Base-by-base conservation (phyloP, 2,113 vertebrate species). In the Myrmophylax atrothorax region DNA sequence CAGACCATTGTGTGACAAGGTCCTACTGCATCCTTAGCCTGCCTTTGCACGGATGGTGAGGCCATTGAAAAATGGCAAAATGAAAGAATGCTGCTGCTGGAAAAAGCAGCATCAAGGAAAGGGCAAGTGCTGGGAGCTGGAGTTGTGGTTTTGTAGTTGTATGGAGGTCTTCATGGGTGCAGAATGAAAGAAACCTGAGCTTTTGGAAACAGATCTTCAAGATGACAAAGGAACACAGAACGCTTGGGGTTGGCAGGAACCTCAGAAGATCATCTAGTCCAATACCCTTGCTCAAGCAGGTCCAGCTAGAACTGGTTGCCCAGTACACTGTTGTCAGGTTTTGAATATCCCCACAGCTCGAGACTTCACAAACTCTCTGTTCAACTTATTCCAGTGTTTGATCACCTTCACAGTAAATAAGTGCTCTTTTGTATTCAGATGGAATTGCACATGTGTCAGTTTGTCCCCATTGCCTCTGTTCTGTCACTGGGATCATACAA, bases 371-470 rank as follows among this genome's bases (percentile, higher is more conserved):
- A 31, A 8, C 9, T 23, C 29, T 78, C 35, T 81, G 29, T 37
- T 56, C 40, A 70, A 11, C 25, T 66, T n/a, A 33, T 15, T 56
- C 15, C 26, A 52, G 10, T 44, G 37, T 49, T 44, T 8, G 2
- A 62, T 3, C 14, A 24, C 22, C 18, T 56, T 25, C n/a, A 59
- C 10, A 53, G 28, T 14, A 75, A 38, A 14, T 20, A 64, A 46
- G 16, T 24, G 22, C 1, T 42, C 16, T 25, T 72, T 24, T 38
- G 18, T 38, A 35, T 35, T 90, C 46, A 42, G 25, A 14, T 18
- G 13, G 16, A 87, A 23, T 46, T 68, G 42, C 47, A 72, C 0
- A 1, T 0, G 0, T 37, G 12, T 14, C 40, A 33, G 3, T 52
- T 81, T 81, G 44, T 47, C 24, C 29, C 22, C 9, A 18, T 3